Percentiles rank a stretch among this genome's conserved stretches.
phyloP scores from a whole-genome alignment of 2,888 invertebrate genomes.

The Pollenia amentaria region DNA sequence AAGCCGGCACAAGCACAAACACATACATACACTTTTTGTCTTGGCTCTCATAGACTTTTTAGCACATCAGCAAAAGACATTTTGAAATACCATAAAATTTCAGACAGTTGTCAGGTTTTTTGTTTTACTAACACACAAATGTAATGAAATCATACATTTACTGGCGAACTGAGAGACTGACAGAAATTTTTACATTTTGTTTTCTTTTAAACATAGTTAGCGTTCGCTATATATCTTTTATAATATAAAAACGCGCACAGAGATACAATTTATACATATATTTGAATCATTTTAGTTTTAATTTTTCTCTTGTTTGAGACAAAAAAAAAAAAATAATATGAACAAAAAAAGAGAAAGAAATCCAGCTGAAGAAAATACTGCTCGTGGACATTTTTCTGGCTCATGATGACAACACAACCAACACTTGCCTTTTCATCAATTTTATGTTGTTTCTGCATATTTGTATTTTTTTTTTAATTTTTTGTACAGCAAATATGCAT shows the following conservation, averaged over 20 bases:
- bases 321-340: background rate
- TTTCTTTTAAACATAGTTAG: conserved; percentile 57
- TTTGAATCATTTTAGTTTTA: conserved; percentile 27
- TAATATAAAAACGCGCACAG: background rate
- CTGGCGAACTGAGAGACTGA: conserved; percentile 19
- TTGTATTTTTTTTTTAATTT: background rate
- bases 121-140: conserved; percentile 30
- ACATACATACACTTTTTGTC: background rate
- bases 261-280: background rate
- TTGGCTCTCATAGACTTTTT: conserved; percentile 8
- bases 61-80: conserved; percentile 41
- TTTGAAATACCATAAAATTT: conserved; percentile 55
- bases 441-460: conserved; percentile 23
- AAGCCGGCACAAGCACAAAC: conserved; percentile 12
- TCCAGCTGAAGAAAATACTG: conserved; percentile 48
- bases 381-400: conserved; percentile 70
- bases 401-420: conserved; percentile 67
- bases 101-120: conserved; percentile 57
- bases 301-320: conserved; percentile 3
- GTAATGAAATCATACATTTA: conserved; percentile 63
- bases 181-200: conserved; percentile 39
- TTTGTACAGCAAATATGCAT: conserved; percentile 26
- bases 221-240: conserved; percentile 41
- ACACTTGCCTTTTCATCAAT: conserved; percentile 70
- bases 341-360: background rate